These are phyloP conservation scores for Trichomalopsis sarcophagae DNA, from an alignment of 1,140 invertebrate genomes.

Conservation along the genomic window DNA sequence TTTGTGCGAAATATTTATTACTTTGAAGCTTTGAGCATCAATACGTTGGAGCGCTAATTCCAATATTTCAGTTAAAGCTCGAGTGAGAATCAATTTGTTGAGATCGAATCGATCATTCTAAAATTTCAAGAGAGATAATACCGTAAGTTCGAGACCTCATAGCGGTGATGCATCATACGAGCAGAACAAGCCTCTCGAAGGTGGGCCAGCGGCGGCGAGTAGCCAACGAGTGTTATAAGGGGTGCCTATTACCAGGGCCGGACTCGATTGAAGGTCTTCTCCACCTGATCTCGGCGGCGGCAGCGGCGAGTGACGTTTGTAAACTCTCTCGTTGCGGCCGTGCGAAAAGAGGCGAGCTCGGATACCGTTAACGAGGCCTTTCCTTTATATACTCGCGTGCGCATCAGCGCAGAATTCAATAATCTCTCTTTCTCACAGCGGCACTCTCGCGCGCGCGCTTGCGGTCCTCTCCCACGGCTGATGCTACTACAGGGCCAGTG, in stretches of 20 bases:
- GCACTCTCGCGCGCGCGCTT: background rate
- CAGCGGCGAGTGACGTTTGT: background rate
- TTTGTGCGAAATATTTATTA: no score
- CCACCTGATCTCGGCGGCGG: background rate
- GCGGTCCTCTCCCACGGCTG: conserved; percentile 27
- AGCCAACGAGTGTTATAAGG: background rate
- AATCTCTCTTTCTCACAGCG: conserved; percentile 12
- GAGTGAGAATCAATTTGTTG: no score
- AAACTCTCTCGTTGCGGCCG: background rate
- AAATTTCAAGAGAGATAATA: background rate
- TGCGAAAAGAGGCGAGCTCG: background rate
- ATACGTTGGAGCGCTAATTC: no score
- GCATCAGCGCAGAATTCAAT: conserved; percentile 42
- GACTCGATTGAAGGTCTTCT: conserved; percentile 12
- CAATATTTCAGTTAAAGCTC: no score
- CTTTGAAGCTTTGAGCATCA: no score
- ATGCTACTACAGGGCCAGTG: background rate
- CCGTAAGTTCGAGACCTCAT: conserved; percentile 1
- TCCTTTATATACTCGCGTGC: conserved; percentile 11
- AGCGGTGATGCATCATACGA: background rate
- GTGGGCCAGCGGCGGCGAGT: background rate
- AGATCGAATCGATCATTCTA: no score
- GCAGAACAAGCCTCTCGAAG: background rate
- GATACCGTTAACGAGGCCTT: conserved; percentile 49
- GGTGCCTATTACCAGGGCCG: conserved; percentile 20